Evolutionary conservation across 2,888 invertebrate species (phyloP), one percentile per base, ranked within the genome.

Genomic region (Orthosia incerta): DNA sequence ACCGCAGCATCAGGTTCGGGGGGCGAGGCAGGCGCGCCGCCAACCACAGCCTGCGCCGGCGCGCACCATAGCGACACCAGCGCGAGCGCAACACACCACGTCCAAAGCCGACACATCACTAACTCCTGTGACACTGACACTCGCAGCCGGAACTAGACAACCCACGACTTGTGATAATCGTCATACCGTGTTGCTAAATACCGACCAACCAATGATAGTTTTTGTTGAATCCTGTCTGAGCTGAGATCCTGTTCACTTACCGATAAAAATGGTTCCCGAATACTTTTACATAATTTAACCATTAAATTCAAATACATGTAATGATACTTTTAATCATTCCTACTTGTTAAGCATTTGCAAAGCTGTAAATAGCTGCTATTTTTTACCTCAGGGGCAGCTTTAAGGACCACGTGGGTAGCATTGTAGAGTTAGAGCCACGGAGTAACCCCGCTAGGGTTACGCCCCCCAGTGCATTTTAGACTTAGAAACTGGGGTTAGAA

Each of bases 1-100:
- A 97, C 97, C 0, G 98, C 98, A 80, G 98, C 98, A 88, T 98
- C 98, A 11, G 97, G 96, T 61, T 98, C 97, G 0, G 98, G 98
- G 4, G 97, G 93, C 48, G 97, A 97, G 0, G 98, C 97, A 0
- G 97, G 96, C 7, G 91, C 93, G 0, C 98, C 98, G 0, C 98
- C 98, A 3, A 98, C 98, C 87, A 98, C 95, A 0, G 93, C 95
- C 26, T 76, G 86, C 23, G 89, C 91, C 4, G 93, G 93, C 23
- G 85, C 82, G 53, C 70, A 74, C 82, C 82, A 75, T 23, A 77
- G 79, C 75, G 77, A 86, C 62, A 79, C 75, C 86, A 85, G 74
- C 79, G 80, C 68, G 55, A 83, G 72, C 71, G 69, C 87, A 66
- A 80, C 76, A 71, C 64, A 76, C 79, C 81, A 81, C 65, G 73